These are phyloP conservation scores for Melinaea marsaeus DNA, from an alignment of 2,888 invertebrate species.

Conservation along the genomic window DNA sequence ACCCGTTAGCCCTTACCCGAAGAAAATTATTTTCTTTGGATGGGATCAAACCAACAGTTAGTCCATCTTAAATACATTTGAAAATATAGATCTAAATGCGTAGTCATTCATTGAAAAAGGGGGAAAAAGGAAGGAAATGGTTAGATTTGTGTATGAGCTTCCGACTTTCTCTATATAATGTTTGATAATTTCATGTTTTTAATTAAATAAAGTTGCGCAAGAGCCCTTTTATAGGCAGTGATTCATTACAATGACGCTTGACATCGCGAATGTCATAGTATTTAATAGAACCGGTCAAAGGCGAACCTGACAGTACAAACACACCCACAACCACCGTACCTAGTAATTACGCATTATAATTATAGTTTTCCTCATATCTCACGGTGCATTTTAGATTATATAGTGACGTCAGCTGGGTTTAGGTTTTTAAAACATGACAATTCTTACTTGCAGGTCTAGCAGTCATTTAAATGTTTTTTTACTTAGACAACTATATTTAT, in stretches of 20 bases:
- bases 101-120: no score
- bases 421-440: background rate
- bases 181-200: slow-evolving; percentile 3
- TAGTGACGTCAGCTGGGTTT: background rate
- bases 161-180: background rate
- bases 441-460: background rate
- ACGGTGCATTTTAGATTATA: slow-evolving; percentile 3
- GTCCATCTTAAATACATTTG: no score
- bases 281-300: slow-evolving; percentile 28
- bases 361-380: slow-evolving; percentile 16
- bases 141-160: no score
- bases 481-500: background rate
- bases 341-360: slow-evolving; percentile 19
- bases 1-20: no score
- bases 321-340: slow-evolving; percentile 20
- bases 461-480: background rate
- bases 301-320: slow-evolving; percentile 20
- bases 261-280: slow-evolving; percentile 26
- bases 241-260: slow-evolving; percentile 28
- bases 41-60: no score
- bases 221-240: slow-evolving; percentile 25
- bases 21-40: no score
- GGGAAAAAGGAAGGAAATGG: no score
- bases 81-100: no score
- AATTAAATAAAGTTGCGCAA: slow-evolving; percentile 19